These are phyloP conservation scores for Sceliomorpha sp. DNA, from an alignment of 2,888 invertebrate species.

Conservation along the genomic window DNA sequence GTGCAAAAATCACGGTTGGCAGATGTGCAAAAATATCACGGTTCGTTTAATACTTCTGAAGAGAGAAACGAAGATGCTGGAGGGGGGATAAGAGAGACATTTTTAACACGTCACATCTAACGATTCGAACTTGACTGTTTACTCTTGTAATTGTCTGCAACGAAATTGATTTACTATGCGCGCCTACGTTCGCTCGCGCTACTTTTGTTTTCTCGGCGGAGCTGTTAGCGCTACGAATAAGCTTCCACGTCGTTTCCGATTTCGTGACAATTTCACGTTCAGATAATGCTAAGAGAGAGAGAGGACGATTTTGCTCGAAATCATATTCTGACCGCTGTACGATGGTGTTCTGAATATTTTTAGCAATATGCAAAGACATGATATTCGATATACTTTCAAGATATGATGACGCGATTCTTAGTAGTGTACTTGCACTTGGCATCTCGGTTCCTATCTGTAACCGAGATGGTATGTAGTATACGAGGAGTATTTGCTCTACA, in stretches of 20 bases:
- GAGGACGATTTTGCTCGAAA: no score
- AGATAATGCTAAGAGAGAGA: no score
- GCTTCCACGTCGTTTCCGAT: conserved; percentile 2
- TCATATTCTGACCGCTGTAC: no score
- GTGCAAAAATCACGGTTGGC: neutral
- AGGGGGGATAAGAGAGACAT: conserved; percentile 18
- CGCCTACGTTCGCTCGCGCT: neutral
- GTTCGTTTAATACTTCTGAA: conserved; percentile 40
- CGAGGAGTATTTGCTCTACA: no score
- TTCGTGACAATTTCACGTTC: conserved; percentile 1
- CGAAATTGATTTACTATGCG: conserved; percentile 28
- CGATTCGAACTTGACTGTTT: conserved; percentile 51
- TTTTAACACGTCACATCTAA: conserved; percentile 17
- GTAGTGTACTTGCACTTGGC: no score
- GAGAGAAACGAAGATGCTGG: conserved; percentile 16
- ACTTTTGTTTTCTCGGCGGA: conserved; percentile 8
- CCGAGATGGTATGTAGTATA: no score
- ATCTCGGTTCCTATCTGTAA: no score
- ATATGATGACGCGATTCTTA: no score
- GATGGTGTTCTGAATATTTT: no score
- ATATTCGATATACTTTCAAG: no score
- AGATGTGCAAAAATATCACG: conserved; percentile 25
- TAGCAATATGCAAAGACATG: no score
- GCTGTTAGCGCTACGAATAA: no score
- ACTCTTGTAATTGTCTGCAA: conserved; percentile 50